A percentile compares a stretch with the other conserved stretches of the same genome.
phyloP scores from a whole-genome alignment of 2,888 invertebrate genomes.

The Lepidocyrtoides sp. region DNA sequence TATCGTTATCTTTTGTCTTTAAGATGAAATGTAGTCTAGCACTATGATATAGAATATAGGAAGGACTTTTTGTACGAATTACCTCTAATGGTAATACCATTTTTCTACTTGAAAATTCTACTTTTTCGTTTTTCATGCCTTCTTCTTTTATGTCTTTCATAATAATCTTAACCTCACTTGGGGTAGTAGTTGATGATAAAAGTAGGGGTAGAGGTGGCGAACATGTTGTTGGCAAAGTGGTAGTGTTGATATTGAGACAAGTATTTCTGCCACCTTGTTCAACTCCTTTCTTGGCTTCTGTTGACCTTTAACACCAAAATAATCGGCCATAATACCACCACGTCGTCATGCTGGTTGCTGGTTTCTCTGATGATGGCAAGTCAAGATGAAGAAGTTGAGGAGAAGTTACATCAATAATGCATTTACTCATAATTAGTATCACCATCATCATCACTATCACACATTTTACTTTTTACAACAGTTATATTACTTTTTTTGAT shows the following conservation, averaged over 20 bases:
- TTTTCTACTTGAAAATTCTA: conserved; percentile 33
- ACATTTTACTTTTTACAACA: conserved; percentile 26
- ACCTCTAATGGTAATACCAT: conserved; percentile 20
- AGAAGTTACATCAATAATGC: conserved; percentile 1
- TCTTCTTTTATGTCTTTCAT: conserved; percentile 41
- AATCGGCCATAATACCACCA: conserved; percentile 51
- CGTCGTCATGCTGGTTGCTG: conserved; percentile 62
- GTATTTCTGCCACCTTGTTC: conserved; percentile 40
- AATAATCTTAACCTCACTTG: conserved; percentile 22
- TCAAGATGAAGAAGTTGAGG: conserved; percentile 24
- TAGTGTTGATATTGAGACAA: conserved; percentile 46
- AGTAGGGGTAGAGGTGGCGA: not conserved
- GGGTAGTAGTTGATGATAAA: not conserved
- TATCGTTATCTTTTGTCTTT: conserved; percentile 27
- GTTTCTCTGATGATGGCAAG: conserved; percentile 28
- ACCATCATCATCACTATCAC: conserved; percentile 63
- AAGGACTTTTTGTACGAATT: conserved; percentile 19
- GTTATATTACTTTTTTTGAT: not conserved
- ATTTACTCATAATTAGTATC: conserved; percentile 36
- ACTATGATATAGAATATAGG: not conserved
- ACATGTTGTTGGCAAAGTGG: conserved; percentile 28
- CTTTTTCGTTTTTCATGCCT: conserved; percentile 7
- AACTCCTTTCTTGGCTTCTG: conserved; percentile 29
- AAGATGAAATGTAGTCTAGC: not conserved
- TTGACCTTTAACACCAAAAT: conserved; percentile 60